Conservation (phyloP, 2,113 vertebrate genomes). For the Corythornis vintsioides region DNA sequence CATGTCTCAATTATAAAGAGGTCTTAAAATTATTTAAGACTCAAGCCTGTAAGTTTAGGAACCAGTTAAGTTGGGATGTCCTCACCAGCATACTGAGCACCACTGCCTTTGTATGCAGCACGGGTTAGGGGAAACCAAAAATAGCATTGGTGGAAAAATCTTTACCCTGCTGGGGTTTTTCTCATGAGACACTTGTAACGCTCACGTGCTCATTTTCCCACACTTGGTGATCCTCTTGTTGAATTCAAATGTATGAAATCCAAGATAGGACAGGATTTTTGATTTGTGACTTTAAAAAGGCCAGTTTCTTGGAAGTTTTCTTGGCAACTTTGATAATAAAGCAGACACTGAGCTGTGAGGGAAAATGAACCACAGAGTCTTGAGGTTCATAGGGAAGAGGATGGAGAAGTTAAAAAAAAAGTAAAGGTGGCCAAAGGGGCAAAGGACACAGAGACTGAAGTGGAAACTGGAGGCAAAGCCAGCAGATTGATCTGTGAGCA, state of each 20-base stretch:
- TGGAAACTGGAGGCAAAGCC: not conserved
- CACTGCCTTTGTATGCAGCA: not conserved
- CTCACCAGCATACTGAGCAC: not conserved
- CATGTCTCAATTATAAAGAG: not conserved
- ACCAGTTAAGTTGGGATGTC: not conserved
- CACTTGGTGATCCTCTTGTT: not conserved
- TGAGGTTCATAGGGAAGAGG: not conserved
- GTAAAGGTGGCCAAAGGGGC: not conserved
- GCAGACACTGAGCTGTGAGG: not conserved
- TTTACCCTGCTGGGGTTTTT: constrained; percentile 30
- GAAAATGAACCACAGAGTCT: not conserved
- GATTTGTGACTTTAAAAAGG: not conserved
- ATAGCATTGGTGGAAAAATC: not conserved
- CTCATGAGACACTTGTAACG: not conserved
- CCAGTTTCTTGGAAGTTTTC: not conserved
- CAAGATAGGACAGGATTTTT: not conserved
- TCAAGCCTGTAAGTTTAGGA: not conserved
- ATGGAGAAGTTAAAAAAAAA: not conserved
- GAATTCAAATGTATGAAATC: not conserved
- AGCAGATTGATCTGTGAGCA: not conserved
- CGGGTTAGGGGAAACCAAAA: not conserved
- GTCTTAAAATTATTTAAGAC: not conserved
- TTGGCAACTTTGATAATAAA: not conserved
- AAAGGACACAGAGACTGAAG: not conserved
- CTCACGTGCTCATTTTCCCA: not conserved